These are phyloP conservation scores for Phragmatobia fuliginosa DNA, from an alignment of 2,888 invertebrate species.

Conservation along the genomic window DNA sequence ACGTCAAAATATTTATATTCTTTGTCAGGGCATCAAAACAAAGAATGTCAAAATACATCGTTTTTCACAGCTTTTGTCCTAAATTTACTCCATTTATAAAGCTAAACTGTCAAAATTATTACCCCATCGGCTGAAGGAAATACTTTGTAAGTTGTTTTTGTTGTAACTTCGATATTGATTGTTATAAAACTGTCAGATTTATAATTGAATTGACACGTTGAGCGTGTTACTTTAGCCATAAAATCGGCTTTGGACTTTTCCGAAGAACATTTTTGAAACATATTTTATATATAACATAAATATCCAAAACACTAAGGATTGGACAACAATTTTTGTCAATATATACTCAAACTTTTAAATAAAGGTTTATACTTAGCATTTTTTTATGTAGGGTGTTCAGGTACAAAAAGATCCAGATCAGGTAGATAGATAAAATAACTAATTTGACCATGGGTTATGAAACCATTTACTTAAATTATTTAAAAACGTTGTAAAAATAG, in stretches of 20 bases:
- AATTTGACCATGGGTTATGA: background rate
- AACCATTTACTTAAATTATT: too few relatives aligned
- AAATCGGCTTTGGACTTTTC: background rate
- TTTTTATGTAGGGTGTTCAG: background rate
- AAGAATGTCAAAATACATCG: slow-evolving; percentile 1
- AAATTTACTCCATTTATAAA: slow-evolving; percentile 2
- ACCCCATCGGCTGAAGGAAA: slow-evolving; percentile 4
- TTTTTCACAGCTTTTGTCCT: slow-evolving; percentile 7
- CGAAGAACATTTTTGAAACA: background rate
- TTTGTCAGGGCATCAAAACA: background rate
- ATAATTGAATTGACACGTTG: background rate
- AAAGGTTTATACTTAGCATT: background rate
- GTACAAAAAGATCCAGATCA: background rate
- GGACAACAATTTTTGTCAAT: background rate
- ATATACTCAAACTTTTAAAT: background rate
- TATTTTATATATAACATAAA: background rate
- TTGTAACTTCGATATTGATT: slow-evolving; percentile 10
- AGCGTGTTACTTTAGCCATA: slow-evolving; percentile 5
- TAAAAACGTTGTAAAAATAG: too few relatives aligned
- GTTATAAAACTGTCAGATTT: slow-evolving; percentile 7
- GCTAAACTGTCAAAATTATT: slow-evolving; percentile 13
- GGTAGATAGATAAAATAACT: background rate
- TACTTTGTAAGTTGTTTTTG: slow-evolving; percentile 9
- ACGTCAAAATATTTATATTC: slow-evolving; percentile 1
- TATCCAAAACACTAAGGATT: background rate